Percentiles rank a stretch among this genome's conserved stretches.
phyloP scores from a whole-genome alignment of 2,113 vertebrate species.

The Falcunculus frontatus region DNA sequence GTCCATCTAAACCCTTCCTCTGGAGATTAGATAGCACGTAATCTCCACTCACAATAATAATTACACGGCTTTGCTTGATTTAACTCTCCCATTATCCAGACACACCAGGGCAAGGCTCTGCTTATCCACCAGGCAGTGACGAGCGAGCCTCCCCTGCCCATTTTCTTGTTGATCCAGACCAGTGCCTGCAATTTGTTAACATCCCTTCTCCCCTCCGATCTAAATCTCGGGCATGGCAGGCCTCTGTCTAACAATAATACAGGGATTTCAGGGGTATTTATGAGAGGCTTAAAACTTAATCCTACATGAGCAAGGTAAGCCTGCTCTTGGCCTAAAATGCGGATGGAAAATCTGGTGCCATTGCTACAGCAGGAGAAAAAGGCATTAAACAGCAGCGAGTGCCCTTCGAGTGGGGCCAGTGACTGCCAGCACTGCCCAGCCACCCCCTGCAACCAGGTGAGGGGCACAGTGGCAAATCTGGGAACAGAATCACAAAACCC shows the following conservation, averaged over 20 bases:
- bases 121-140: not conserved
- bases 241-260: conserved; percentile 48
- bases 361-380: not conserved
- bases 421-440: not conserved
- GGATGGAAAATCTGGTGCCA: conserved; percentile 19
- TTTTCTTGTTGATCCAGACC: conserved; percentile 1
- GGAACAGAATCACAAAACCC: not conserved
- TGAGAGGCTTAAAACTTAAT: conserved; percentile 57
- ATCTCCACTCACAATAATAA: conserved; percentile 34
- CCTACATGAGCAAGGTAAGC: conserved; percentile 63
- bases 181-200: conserved; percentile 39
- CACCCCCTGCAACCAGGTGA: not conserved
- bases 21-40: not conserved
- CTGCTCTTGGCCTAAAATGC: conserved; percentile 33
- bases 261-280: conserved; percentile 58
- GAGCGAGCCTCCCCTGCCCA: not conserved
- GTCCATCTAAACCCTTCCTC: not conserved
- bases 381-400: not conserved
- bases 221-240: conserved; percentile 9
- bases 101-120: not conserved
- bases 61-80: not conserved
- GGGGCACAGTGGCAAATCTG: not conserved
- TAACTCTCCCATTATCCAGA: conserved; percentile 8
- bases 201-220: not conserved
- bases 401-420: not conserved